Base-by-base conservation (phyloP, 1,140 invertebrate species). In the Solenopsis invicta region DNA sequence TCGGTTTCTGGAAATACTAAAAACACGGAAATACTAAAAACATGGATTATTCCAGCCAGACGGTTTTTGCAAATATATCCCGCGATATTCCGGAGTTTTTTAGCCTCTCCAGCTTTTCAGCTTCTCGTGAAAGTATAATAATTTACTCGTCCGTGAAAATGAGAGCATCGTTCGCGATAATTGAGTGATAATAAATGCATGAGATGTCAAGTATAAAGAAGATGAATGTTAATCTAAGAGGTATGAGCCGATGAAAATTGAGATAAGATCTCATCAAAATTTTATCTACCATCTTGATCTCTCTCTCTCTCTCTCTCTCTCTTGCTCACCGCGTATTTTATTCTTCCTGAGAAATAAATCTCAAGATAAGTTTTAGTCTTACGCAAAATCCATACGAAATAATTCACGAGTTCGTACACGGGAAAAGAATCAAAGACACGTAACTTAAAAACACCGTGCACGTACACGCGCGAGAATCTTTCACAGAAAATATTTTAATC, bases 151-250 rank as follows among this genome's bases (percentile, higher is more conserved):
- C 21, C 37, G 18, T n/a, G n/a, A 13, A 80, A 67, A 52, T 21
- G 62, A 12, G n/a, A 69, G 41, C 52, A 56, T 81, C 34, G 34
- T 5, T 50, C 13, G 59, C 8, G 76, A 16, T 80, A 80, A 80
- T 67, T 52, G n/a, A 80, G 66, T 80, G 45, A 52, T 80, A 80
- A 80, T 66, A 80, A 80, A 80, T 67, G 76, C 34, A 67, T 67
- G 45, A 80, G 45, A 67, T 24, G n/a, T 66, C 21, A n/a, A n/a
- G 24, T 37, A 16, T 37, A 52, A 67, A 66, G 12, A 10, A 67
- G 61, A 80, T 16, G n/a, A 37, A 80, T 37, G 45, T 16, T 78
- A 66, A 78, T 67, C 8, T 9, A 29, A 80, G 45, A 67, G 52
- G 6, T 66, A 48, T 3, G n/a, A 29, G 29, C 18, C 1, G 24